A percentile compares a stretch with the other conserved stretches of the same genome.
These are phyloP conservation scores for Papilio machaon DNA, from an alignment of 1,140 invertebrate genomes.

Conservation along the genomic window DNA sequence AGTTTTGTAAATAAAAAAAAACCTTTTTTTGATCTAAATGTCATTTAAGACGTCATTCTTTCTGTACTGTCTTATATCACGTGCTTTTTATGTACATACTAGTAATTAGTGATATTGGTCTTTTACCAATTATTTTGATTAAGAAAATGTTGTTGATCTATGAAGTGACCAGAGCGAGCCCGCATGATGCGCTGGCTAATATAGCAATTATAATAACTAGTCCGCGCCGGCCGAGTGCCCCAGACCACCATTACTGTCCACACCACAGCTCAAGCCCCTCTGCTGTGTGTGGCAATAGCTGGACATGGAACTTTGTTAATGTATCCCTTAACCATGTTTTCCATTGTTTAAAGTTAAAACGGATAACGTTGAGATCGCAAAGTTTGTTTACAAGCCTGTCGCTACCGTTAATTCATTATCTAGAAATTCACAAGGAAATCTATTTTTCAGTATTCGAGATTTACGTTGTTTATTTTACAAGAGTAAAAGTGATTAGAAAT, in stretches of 20 bases:
- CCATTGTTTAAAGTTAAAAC: no score
- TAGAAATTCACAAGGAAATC: conserved; percentile 14
- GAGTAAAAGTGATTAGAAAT: background rate
- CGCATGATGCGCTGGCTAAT: conserved; percentile 59
- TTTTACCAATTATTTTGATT: background rate
- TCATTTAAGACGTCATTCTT: no score
- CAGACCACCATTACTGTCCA: conserved; percentile 46
- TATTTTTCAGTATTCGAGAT: background rate
- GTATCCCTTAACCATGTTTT: background rate
- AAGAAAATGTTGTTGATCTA: conserved; percentile 51
- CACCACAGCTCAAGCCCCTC: conserved; percentile 25
- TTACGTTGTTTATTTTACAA: background rate
- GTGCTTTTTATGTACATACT: no score
- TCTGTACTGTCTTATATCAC: no score
- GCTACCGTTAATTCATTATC: conserved; percentile 18
- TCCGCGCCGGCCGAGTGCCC: conserved; percentile 51
- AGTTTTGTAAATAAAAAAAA: no score
- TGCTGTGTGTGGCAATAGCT: background rate
- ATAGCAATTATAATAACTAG: conserved; percentile 60
- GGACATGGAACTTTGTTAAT: background rate
- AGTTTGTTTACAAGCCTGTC: background rate
- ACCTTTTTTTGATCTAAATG: no score
- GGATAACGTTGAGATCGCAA: background rate
- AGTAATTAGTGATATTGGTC: no score
- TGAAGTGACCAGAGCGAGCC: conserved; percentile 51